These are phyloP conservation scores for Sminthurinus signatus DNA, from an alignment of 1,140 invertebrate genomes.

Conservation along the genomic window DNA sequence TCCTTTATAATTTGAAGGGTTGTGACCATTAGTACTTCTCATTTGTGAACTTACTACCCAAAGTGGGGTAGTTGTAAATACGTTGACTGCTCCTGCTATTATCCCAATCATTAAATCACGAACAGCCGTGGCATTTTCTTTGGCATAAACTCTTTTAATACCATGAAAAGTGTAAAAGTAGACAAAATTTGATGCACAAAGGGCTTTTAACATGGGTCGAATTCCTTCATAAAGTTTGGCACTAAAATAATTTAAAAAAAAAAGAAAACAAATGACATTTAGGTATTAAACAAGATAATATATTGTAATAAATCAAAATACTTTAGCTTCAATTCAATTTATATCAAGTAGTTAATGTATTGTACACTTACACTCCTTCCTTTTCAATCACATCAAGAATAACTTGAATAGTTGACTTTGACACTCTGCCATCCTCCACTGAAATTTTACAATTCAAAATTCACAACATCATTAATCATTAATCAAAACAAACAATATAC, in stretches of 20 bases:
- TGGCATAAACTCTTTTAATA: slow-evolving; percentile 55
- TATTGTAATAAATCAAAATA: slow-evolving; percentile 2
- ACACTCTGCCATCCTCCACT: slow-evolving; percentile 61
- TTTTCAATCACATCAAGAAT: slow-evolving; percentile 57
- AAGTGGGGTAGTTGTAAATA: slow-evolving; percentile 73
- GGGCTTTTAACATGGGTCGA: slow-evolving; percentile 68
- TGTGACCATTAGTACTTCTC: not conserved
- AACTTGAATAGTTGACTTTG: slow-evolving; percentile 54
- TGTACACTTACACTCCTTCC: slow-evolving; percentile 62
- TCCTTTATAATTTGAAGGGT: slow-evolving; percentile 48
- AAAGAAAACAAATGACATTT: not conserved
- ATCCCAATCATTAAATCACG: slow-evolving; percentile 72
- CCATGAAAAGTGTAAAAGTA: slow-evolving; percentile 89
- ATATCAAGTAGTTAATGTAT: not conserved
- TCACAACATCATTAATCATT: not conserved
- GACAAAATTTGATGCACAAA: slow-evolving; percentile 83
- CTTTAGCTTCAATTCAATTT: not conserved
- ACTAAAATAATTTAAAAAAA: slow-evolving; percentile 49
- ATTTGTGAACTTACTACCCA: slow-evolving; percentile 83
- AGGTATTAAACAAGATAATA: not conserved
- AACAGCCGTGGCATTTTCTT: slow-evolving; percentile 51
- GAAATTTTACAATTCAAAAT: not conserved
- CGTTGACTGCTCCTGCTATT: slow-evolving; percentile 57
- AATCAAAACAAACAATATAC: not conserved
- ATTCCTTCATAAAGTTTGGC: slow-evolving; percentile 69